Percentiles rank a stretch among this genome's conserved stretches.
phyloP scores from a whole-genome alignment of 2,113 vertebrate genomes.

The Spea multiplicata region DNA sequence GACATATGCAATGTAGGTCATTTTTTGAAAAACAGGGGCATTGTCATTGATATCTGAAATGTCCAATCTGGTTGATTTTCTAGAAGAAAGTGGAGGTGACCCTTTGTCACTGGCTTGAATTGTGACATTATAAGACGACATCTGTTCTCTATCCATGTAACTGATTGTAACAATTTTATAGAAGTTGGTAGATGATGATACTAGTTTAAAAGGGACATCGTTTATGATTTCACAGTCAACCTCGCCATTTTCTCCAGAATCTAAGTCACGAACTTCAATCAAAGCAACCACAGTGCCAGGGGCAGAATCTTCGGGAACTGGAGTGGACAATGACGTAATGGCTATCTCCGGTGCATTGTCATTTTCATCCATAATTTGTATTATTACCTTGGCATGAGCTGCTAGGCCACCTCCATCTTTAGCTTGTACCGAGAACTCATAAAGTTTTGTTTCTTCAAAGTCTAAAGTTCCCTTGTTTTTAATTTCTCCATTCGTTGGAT shows the following conservation, averaged over 20 bases:
- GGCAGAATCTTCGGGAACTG: slow-evolving; percentile 56
- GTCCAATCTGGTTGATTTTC: slow-evolving; percentile 54
- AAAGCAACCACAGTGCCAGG: slow-evolving; percentile 57
- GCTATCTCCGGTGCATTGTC: slow-evolving; percentile 61
- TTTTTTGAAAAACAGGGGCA: slow-evolving; percentile 49
- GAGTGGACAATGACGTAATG: slow-evolving; percentile 54
- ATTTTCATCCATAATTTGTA: slow-evolving; percentile 63
- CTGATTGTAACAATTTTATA: slow-evolving; percentile 50
- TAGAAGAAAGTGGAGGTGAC: slow-evolving; percentile 55
- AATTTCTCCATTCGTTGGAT: slow-evolving; percentile 59
- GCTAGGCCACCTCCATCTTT: slow-evolving; percentile 61
- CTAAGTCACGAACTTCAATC: slow-evolving; percentile 58
- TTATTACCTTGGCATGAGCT: slow-evolving; percentile 55
- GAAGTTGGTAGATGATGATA: slow-evolving; percentile 51
- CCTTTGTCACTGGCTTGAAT: slow-evolving; percentile 60
- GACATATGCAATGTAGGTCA: slow-evolving; percentile 59
- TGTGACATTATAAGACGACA: slow-evolving; percentile 58
- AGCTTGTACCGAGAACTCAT: slow-evolving; percentile 60
- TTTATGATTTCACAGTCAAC: slow-evolving; percentile 53
- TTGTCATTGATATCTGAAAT: slow-evolving; percentile 65
- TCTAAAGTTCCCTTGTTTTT: slow-evolving; percentile 59
- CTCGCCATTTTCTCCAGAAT: slow-evolving; percentile 59
- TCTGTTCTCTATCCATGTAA: slow-evolving; percentile 58
- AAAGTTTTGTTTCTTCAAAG: slow-evolving; percentile 61
- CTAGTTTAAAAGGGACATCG: slow-evolving; percentile 56